phyloP scores from a whole-genome alignment of 2,888 invertebrate genomes.

The Dryobotodes eremita region DNA sequence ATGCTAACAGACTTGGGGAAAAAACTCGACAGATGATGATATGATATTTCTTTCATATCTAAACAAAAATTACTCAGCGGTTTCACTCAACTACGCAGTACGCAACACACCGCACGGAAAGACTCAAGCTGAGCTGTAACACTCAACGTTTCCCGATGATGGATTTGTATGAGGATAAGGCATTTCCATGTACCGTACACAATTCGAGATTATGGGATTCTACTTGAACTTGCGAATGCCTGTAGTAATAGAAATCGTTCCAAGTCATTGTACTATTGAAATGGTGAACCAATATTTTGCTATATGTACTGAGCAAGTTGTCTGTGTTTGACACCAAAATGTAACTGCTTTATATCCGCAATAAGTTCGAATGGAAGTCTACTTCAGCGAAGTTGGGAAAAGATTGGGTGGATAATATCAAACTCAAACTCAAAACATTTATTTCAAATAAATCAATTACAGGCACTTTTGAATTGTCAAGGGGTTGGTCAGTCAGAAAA shows the following conservation, averaged over 20 bases:
- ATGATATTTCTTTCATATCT: no score
- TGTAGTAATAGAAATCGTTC: slow-evolving; percentile 1
- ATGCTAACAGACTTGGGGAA: no score
- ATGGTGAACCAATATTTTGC: not conserved
- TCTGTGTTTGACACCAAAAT: not conserved
- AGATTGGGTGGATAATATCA: not conserved
- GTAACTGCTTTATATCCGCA: not conserved
- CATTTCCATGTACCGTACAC: slow-evolving; percentile 13
- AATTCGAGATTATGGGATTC: not conserved
- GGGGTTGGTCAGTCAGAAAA: no score
- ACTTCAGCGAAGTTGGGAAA: not conserved
- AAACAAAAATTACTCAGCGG: not conserved
- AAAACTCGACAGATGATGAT: no score
- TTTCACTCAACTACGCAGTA: not conserved
- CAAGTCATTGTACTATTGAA: not conserved
- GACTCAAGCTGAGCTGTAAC: not conserved
- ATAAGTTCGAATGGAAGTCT: not conserved
- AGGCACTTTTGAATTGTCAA: no score
- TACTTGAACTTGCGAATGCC: not conserved
- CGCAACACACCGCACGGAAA: not conserved
- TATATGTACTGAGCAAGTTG: not conserved
- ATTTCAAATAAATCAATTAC: no score
- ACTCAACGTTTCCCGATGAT: slow-evolving; percentile 19
- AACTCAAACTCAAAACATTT: no score
- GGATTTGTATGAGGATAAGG: slow-evolving; percentile 10